A percentile compares a stretch with the other conserved stretches of the same genome.
Conservation (phyloP, 2,797 vertebrate genomes). For the Phrynocephalus forsythii region DNA sequence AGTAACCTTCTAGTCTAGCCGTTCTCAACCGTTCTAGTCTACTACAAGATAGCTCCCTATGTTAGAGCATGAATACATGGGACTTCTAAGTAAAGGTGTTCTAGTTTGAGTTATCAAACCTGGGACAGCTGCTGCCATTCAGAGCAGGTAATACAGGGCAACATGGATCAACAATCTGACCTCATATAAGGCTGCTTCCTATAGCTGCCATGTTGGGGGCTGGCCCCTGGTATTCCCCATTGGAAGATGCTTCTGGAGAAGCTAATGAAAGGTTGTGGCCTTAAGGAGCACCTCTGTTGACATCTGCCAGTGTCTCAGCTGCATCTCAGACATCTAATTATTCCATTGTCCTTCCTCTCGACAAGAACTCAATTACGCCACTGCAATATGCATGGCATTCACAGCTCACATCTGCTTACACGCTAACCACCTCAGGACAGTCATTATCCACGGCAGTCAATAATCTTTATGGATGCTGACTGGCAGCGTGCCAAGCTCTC, state of each 20-base stretch:
- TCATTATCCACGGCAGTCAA: background rate
- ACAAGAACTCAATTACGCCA: background rate
- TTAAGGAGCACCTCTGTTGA: background rate
- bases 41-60: background rate
- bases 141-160: background rate
- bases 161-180: background rate
- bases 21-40: too few species aligned
- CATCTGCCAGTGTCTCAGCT: background rate
- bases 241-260: background rate
- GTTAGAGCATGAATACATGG: background rate
- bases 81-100: too few species aligned
- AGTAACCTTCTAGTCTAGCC: too few species aligned
- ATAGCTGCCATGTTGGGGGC: background rate
- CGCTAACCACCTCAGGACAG: background rate
- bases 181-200: background rate
- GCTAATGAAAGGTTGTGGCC: too few species aligned
- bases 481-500: background rate
- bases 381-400: background rate
- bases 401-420: slow-evolving; percentile 33
- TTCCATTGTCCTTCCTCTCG: background rate
- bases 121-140: background rate
- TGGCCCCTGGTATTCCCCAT: background rate
- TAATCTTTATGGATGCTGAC: slow-evolving; percentile 21
- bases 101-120: too few species aligned
- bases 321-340: background rate